Conservation (phyloP, 2,888 invertebrate species). For the Euphydryas editha region DNA sequence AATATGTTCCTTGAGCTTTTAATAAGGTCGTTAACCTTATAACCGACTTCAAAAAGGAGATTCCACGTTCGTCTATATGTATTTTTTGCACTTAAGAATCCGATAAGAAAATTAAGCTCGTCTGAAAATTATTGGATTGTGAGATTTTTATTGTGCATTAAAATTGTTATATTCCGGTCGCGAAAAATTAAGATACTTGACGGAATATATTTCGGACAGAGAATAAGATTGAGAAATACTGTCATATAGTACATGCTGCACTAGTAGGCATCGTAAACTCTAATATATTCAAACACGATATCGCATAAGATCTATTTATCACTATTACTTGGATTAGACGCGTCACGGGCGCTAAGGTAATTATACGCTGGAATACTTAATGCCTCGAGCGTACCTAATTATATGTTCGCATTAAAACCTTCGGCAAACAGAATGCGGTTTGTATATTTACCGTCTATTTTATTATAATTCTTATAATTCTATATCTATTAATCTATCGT, state of each 20-base stretch:
- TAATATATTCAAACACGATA: constrained; percentile 65
- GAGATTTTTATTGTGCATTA: too few species aligned
- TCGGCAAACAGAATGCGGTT: constrained; percentile 1
- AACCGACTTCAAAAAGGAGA: too few species aligned
- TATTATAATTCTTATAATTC: neutral
- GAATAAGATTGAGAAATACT: neutral
- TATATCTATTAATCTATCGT: too few species aligned
- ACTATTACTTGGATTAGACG: constrained; percentile 75
- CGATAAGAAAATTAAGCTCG: too few species aligned
- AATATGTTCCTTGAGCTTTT: neutral
- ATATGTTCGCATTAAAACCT: constrained; percentile 44
- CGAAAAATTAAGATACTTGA: too few species aligned
- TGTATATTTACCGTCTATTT: neutral
- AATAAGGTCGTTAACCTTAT: neutral
- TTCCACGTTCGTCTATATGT: too few species aligned
- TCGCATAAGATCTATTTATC: constrained; percentile 74
- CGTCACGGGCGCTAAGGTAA: constrained; percentile 71
- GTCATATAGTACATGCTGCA: neutral
- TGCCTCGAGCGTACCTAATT: constrained; percentile 63
- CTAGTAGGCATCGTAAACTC: constrained; percentile 21
- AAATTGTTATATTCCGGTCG: too few species aligned
- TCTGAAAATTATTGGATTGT: too few species aligned
- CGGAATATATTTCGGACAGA: too few species aligned
- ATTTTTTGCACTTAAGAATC: too few species aligned
- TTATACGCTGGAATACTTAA: constrained; percentile 74